Evolutionary conservation across 2,113 vertebrate genomes (phyloP).

Genomic region (Synchiropus splendidus): DNA sequence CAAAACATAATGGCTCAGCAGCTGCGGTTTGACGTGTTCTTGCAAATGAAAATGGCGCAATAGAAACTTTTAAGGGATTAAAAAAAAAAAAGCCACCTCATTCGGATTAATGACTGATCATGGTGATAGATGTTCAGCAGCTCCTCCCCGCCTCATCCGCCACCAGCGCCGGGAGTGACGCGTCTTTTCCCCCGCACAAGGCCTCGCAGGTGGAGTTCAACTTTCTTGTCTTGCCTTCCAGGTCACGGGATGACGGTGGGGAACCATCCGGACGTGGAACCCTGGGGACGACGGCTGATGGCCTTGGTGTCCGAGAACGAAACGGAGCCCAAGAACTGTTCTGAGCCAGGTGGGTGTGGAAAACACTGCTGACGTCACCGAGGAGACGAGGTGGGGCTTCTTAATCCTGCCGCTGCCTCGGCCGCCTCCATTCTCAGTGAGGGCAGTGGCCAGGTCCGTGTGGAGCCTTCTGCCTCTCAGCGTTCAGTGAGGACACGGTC

Average conservation of each 20-base stretch:
- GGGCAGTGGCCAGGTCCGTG: too few relatives aligned
- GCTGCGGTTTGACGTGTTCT: slow-evolving; percentile 24
- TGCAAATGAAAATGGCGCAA: slow-evolving; percentile 16
- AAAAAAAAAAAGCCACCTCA: slow-evolving; percentile 12
- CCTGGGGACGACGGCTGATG: slow-evolving; percentile 86
- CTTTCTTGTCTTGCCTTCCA: slow-evolving; percentile 38
- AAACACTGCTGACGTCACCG: neutral
- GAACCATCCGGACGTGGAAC: slow-evolving; percentile 45
- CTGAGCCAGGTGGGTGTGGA: slow-evolving; percentile 73
- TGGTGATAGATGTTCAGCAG: slow-evolving; percentile 12
- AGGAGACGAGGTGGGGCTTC: too few relatives aligned
- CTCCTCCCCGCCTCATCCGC: neutral
- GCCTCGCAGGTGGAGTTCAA: neutral
- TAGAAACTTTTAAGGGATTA: slow-evolving; percentile 45
- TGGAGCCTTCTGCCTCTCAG: too few relatives aligned
- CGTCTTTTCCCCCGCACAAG: too few relatives aligned
- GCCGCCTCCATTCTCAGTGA: too few relatives aligned
- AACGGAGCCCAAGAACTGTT: slow-evolving; percentile 82
- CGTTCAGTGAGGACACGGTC: too few relatives aligned
- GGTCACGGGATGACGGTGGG: slow-evolving; percentile 69
- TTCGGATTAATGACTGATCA: slow-evolving; percentile 12
- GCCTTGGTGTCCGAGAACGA: slow-evolving; percentile 62
- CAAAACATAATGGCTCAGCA: slow-evolving; percentile 31
- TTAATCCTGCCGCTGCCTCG: too few relatives aligned
- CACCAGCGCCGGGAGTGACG: too few relatives aligned